A percentile compares a stretch with the other conserved stretches of the same genome.
Evolutionary conservation across 2,797 vertebrate species (phyloP).

Genomic region (Clarias laeviceps): DNA sequence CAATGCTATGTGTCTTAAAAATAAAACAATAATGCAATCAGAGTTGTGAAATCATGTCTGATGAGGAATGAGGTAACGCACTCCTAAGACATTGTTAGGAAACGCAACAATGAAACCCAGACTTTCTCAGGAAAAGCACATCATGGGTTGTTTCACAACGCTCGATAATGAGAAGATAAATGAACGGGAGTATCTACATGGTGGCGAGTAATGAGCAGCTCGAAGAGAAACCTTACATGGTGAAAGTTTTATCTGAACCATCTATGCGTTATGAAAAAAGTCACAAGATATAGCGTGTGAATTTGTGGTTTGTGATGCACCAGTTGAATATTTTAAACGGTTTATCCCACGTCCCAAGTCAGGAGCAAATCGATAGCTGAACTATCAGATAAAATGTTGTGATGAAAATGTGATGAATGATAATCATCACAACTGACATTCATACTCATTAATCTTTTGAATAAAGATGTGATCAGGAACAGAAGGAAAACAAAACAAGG

Average conservation of each 20-base stretch:
- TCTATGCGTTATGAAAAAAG: too few species aligned
- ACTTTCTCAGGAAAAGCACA: background rate
- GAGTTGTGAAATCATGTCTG: conserved; percentile 9
- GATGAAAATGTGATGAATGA: background rate
- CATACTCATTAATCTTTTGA: background rate
- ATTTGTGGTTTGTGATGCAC: background rate
- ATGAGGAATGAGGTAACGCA: background rate
- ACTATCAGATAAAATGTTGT: background rate
- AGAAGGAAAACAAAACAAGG: too few species aligned
- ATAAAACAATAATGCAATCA: background rate
- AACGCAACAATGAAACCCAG: background rate
- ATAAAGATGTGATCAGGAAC: background rate
- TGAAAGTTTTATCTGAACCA: background rate
- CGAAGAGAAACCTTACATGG: too few species aligned
- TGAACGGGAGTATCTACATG: background rate
- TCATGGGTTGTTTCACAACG: background rate
- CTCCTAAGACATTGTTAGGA: background rate
- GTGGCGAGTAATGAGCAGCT: too few species aligned
- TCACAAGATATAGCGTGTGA: background rate
- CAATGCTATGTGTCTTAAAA: background rate
- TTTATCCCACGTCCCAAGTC: background rate
- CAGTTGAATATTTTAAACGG: background rate
- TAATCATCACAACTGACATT: too few species aligned
- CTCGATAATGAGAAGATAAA: background rate
- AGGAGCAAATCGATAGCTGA: background rate